Conservation (phyloP, 1,140 invertebrate genomes). For the Theocolax elegans region DNA sequence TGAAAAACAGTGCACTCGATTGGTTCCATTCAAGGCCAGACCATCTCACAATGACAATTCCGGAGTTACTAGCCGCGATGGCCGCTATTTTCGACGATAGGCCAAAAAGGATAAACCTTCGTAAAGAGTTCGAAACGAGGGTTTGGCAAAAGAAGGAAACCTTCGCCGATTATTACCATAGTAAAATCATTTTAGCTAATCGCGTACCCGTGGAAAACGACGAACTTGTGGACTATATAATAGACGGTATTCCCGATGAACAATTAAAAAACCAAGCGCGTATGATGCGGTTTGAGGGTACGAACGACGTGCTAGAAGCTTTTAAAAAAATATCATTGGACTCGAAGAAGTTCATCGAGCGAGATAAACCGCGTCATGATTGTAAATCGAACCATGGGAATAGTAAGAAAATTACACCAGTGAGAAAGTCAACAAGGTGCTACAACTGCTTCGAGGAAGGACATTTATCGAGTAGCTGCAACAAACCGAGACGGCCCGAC, state of each 20-base stretch:
- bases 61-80: background rate
- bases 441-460: background rate
- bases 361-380: no score
- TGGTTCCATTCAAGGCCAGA: constrained; percentile 37
- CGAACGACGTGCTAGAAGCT: constrained; percentile 2
- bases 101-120: background rate
- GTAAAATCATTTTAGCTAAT: constrained; percentile 18
- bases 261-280: constrained; percentile 27
- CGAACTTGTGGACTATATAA: constrained; percentile 34
- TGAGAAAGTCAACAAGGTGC: background rate
- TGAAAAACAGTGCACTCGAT: constrained; percentile 7
- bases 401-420: background rate
- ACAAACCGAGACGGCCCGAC: background rate
- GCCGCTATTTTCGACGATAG: constrained; percentile 13
- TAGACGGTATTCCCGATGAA: constrained; percentile 32
- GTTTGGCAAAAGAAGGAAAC: constrained; percentile 18
- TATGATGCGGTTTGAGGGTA: background rate
- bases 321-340: constrained; percentile 30
- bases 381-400: no score
- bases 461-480: background rate
- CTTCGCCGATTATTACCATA: constrained; percentile 32
- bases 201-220: constrained; percentile 19
- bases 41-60: background rate
- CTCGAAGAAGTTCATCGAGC: background rate
- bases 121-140: constrained; percentile 15